Conservation (phyloP, 2,888 invertebrate genomes). For the Callyntrura sp. region DNA sequence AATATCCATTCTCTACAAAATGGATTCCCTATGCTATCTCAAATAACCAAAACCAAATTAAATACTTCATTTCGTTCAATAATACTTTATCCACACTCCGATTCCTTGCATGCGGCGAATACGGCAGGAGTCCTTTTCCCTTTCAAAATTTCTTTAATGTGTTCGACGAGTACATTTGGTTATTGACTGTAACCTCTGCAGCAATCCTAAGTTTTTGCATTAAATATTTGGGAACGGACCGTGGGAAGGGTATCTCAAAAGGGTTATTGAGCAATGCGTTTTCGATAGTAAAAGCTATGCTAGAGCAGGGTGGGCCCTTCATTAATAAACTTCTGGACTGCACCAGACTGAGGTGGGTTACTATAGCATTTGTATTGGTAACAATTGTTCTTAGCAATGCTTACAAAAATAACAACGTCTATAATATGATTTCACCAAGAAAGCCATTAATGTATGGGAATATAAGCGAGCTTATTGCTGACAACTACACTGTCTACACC, state of each 20-base stretch:
- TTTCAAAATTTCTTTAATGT: neutral
- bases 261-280: too few species aligned
- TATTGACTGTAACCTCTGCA: neutral
- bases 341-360: neutral
- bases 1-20: too few species aligned
- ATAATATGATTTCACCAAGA: neutral
- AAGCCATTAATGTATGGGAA: neutral
- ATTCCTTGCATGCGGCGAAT: neutral
- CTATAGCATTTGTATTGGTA: neutral
- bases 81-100: neutral
- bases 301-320: neutral
- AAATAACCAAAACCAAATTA: too few species aligned
- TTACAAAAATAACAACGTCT: neutral
- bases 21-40: too few species aligned
- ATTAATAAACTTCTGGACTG: neutral
- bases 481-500: neutral
- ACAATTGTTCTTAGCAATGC: neutral
- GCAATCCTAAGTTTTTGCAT: too few species aligned
- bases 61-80: neutral
- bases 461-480: neutral
- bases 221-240: too few species aligned
- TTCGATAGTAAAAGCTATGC: neutral
- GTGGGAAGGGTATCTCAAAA: too few species aligned
- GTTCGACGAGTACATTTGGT: neutral
- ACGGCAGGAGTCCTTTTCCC: neutral